Conservation (phyloP, 2,888 invertebrate genomes). For the Rhamnusium bicolor region DNA sequence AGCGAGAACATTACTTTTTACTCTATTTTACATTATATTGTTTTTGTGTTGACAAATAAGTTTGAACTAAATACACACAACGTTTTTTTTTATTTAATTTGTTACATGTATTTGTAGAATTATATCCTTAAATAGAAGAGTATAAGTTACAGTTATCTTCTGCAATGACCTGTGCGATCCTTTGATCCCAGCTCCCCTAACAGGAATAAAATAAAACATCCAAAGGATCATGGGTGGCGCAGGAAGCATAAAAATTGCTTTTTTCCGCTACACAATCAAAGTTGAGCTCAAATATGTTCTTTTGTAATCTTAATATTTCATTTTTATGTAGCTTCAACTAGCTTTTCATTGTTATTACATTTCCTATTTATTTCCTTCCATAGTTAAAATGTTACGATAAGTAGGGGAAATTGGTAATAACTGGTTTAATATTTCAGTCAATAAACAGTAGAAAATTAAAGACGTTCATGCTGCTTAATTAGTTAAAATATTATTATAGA, state of each 20-base stretch:
- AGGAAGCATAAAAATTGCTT: slow-evolving; percentile 68
- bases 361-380: background rate
- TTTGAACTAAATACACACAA: no score
- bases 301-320: slow-evolving; percentile 36
- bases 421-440: no score
- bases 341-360: slow-evolving; percentile 9
- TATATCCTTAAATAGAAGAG: slow-evolving; percentile 1
- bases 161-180: slow-evolving; percentile 46
- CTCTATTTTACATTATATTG: no score
- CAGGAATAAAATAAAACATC: slow-evolving; percentile 61
- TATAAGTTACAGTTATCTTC: slow-evolving; percentile 32
- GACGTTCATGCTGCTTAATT: no score
- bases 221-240: slow-evolving; percentile 43
- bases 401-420: no score
- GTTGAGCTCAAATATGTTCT: slow-evolving; percentile 32
- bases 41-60: no score
- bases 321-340: slow-evolving; percentile 20
- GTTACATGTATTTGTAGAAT: background rate
- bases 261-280: slow-evolving; percentile 63
- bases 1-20: no score
- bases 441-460: no score
- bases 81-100: slow-evolving; percentile 35
- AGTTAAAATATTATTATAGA: no score
- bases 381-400: no score
- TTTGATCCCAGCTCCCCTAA: slow-evolving; percentile 58